Conservation (phyloP, 2,113 vertebrate genomes). For the Austrofundulus limnaeus region DNA sequence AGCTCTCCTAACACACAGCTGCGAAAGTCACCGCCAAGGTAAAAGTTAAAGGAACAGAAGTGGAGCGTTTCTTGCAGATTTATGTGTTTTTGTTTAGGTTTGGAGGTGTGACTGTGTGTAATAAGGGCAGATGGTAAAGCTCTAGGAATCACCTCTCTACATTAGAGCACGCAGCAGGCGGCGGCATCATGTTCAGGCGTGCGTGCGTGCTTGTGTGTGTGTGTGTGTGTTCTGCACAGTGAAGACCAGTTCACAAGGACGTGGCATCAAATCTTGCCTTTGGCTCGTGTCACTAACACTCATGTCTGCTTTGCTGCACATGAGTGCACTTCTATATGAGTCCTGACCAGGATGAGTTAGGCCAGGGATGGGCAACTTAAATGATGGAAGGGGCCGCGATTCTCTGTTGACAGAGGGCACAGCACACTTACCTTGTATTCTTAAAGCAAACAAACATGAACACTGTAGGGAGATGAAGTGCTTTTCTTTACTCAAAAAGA, state of each 20-base stretch:
- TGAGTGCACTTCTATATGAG: no score
- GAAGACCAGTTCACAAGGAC: conserved; percentile 62
- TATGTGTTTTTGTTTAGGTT: conserved; percentile 10
- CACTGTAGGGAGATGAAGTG: no score
- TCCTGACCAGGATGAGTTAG: no score
- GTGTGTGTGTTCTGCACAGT: conserved; percentile 44
- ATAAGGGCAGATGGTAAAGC: conserved; percentile 69
- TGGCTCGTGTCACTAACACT: conserved; percentile 64
- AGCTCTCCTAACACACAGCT: neutral
- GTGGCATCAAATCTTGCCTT: conserved; percentile 63
- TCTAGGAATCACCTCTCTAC: conserved; percentile 61
- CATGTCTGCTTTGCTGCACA: conserved; percentile 40
- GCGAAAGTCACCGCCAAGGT: neutral
- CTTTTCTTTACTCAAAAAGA: no score
- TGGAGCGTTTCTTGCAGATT: neutral
- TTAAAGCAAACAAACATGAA: no score
- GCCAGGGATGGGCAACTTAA: no score
- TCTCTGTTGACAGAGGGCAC: no score
- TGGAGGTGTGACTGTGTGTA: conserved; percentile 22
- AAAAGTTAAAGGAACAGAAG: neutral
- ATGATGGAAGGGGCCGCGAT: no score
- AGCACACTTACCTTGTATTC: no score
- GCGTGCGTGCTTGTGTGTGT: conserved; percentile 22
- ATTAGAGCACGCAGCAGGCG: conserved; percentile 61
- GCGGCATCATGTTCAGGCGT: conserved; percentile 27